A percentile compares a stretch with the other conserved stretches of the same genome.
Conservation (phyloP, 2,797 vertebrate species). For the Euphonia xanthogaster region DNA sequence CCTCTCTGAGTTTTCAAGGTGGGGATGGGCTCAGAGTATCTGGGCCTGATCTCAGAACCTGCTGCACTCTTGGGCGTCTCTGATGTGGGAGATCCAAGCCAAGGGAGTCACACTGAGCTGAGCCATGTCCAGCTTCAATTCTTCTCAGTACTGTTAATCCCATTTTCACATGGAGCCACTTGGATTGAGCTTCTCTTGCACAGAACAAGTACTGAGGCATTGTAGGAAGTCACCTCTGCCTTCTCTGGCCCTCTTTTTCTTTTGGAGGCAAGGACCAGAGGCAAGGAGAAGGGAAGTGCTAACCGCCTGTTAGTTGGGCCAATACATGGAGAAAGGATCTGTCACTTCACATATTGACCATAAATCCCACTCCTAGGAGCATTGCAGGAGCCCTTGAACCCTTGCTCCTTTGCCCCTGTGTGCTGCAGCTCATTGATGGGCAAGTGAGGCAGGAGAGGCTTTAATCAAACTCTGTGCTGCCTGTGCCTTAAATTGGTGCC, state of each 20-base stretch:
- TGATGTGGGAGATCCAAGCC: neutral
- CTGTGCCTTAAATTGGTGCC: constrained; percentile 27
- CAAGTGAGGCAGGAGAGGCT: constrained; percentile 21
- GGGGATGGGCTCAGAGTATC: neutral
- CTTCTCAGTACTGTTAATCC: neutral
- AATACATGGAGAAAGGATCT: neutral
- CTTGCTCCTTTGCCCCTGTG: neutral
- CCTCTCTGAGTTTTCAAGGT: neutral
- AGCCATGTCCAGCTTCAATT: neutral
- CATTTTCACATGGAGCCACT: neutral
- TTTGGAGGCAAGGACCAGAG: neutral
- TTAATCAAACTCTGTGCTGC: constrained; percentile 59
- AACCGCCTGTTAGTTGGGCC: neutral
- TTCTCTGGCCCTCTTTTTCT: neutral
- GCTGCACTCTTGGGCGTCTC: neutral
- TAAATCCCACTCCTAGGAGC: neutral
- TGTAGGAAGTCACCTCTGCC: neutral
- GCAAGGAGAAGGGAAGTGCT: neutral
- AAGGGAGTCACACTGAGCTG: neutral
- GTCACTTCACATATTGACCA: neutral
- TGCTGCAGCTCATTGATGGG: constrained; percentile 10
- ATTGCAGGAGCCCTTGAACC: neutral
- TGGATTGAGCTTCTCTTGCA: neutral
- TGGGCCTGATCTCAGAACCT: accelerated
- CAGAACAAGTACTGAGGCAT: neutral